Evolutionary conservation across 2,888 invertebrate species (phyloP).

Genomic region (Ornithoptera alexandrae): DNA sequence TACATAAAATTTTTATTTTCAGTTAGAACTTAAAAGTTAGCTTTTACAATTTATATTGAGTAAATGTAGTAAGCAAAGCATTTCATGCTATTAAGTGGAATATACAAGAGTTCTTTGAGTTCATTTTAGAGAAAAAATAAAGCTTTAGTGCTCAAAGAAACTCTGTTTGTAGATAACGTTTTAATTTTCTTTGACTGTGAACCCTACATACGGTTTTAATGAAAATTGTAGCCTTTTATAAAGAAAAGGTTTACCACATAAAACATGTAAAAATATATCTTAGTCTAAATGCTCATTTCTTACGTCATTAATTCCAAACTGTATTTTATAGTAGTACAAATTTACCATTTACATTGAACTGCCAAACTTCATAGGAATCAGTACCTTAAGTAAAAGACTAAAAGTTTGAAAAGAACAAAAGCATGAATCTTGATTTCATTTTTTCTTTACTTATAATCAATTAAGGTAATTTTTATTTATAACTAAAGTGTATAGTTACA

Average conservation of each 20-base stretch:
- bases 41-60: not conserved
- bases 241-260: not conserved
- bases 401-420: not conserved
- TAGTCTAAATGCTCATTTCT: not conserved
- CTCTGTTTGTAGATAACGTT: conserved; percentile 1
- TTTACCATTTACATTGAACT: not conserved
- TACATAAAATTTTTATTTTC: too few species aligned
- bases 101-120: conserved; percentile 3
- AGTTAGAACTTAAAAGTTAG: too few species aligned
- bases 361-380: not conserved
- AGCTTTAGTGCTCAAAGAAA: not conserved
- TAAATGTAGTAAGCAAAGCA: not conserved
- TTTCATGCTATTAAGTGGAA: not conserved
- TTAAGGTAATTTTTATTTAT: too few species aligned
- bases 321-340: not conserved
- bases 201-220: not conserved
- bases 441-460: too few species aligned
- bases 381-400: not conserved
- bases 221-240: conserved; percentile 1
- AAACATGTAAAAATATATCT: not conserved
- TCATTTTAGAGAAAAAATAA: not conserved
- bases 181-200: conserved; percentile 6
- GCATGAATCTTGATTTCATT: too few species aligned
- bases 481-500: too few species aligned
- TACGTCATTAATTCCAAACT: not conserved